Evolutionary conservation across 1,140 invertebrate genomes (phyloP), one percentile per base, ranked within the genome.

Genomic region (Bactericera cockerelli): DNA sequence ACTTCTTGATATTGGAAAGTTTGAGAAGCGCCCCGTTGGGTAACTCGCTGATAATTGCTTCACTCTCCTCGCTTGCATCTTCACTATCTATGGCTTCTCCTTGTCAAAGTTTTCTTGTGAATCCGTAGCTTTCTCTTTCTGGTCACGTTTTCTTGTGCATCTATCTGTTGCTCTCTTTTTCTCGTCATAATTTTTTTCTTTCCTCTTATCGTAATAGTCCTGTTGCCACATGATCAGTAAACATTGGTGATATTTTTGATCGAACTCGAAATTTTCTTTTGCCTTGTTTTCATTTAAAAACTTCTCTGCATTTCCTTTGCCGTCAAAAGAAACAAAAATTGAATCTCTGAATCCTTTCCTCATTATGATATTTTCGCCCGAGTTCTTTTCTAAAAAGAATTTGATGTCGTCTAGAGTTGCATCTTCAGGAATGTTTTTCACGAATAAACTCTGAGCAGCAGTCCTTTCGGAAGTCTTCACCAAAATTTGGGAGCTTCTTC

Each of bases 341-440:
- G 92, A 95, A 39, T 92, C 93, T 74, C 96, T 89, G 67, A 92
- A 93, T 31, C 77, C 71, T 54, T 76, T 74, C 63, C 87, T 78
- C 79, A 87, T 84, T 65, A 79, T 56, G 36, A 95, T 74, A 68
- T 86, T 86, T 53, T 92, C 86, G 33, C 86, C 77, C 53, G 80
- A 76, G 72, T 77, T 82, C 26, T 76, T 69, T 58, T 79, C 77
- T 63, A 93, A 84, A 71, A 81, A 93, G 53, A 79, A 77, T 38
- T 89, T 75, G 1, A 95, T 69, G 1, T 82, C 76, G 66, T 87
- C 81, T 13, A 96, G 76, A 8, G 74, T 76, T 0, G 74, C 71
- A 21, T 86, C 81, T 56, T 78, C 71, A 1, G 88, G 83, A 67
- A 97, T 96, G 42, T 89, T 89, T 78, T 96, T 96, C 26, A 83